Percentiles rank a stretch among this genome's conserved stretches.
Conservation (phyloP, 1,140 invertebrate species). For the Heliconius melpomene region DNA sequence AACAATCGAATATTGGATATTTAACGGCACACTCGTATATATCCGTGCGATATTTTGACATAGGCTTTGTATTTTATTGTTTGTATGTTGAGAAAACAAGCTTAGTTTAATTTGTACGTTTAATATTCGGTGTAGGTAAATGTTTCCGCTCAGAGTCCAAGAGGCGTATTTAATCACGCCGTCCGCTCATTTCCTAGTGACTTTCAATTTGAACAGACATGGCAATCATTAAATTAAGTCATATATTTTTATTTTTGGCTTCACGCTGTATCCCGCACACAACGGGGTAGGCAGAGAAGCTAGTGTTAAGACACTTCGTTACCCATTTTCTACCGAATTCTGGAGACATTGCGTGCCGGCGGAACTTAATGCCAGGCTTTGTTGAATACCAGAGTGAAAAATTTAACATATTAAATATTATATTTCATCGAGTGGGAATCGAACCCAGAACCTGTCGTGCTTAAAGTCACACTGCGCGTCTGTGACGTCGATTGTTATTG, state of each 20-base stretch:
- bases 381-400: too few species aligned
- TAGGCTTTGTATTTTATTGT: neutral
- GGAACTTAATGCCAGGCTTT: too few species aligned
- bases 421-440: too few species aligned
- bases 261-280: too few species aligned
- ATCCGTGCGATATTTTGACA: neutral
- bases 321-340: too few species aligned
- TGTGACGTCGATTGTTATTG: too few species aligned
- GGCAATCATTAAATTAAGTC: neutral
- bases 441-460: too few species aligned
- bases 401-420: too few species aligned
- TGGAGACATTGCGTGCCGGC: too few species aligned
- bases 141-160: constrained; percentile 26
- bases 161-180: constrained; percentile 54
- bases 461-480: too few species aligned
- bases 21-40: neutral
- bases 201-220: constrained; percentile 35
- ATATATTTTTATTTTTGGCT: neutral
- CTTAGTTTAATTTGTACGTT: constrained; percentile 15
- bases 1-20: neutral
- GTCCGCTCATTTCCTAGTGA: constrained; percentile 34
- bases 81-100: constrained; percentile 7
- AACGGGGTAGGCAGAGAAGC: too few species aligned
- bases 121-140: constrained; percentile 10
- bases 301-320: too few species aligned